A percentile compares a stretch with the other conserved stretches of the same genome.
phyloP scores from a whole-genome alignment of 1,140 invertebrate genomes.

The Riptortus pedestris region DNA sequence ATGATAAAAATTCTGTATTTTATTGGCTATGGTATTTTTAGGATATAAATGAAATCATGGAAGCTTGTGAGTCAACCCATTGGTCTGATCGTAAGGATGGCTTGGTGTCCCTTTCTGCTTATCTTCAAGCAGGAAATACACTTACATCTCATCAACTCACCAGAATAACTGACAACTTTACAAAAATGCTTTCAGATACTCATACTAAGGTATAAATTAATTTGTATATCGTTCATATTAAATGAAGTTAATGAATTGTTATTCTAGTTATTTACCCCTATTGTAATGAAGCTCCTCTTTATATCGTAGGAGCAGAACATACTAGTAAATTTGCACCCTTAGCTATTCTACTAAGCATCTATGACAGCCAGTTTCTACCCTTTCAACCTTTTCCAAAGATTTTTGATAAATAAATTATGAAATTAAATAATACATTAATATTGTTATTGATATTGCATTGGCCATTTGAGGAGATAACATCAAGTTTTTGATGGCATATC shows the following conservation, averaged over 20 bases:
- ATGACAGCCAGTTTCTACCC: too few species aligned
- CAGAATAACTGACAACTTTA: constrained; percentile 79
- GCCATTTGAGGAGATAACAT: too few species aligned
- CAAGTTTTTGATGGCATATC: too few species aligned
- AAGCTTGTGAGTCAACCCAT: constrained; percentile 71
- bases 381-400: too few species aligned
- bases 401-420: too few species aligned
- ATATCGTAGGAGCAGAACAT: not conserved
- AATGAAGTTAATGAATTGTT: constrained; percentile 6
- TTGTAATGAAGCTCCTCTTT: not conserved
- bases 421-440: too few species aligned
- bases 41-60: constrained; percentile 82
- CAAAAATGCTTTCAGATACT: constrained; percentile 95
- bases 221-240: constrained; percentile 2
- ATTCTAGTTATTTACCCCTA: not conserved
- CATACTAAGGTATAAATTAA: constrained; percentile 75
- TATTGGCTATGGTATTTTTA: too few species aligned
- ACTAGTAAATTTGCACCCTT: too few species aligned
- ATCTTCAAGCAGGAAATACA: constrained; percentile 57
- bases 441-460: too few species aligned
- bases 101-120: constrained; percentile 64
- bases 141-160: constrained; percentile 61
- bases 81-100: constrained; percentile 91
- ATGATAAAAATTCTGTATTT: too few species aligned
- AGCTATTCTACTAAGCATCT: too few species aligned